Percentiles rank a stretch among this genome's conserved stretches.
Evolutionary conservation across 2,113 vertebrate species (phyloP).

Genomic region (Phaetusa simplex): DNA sequence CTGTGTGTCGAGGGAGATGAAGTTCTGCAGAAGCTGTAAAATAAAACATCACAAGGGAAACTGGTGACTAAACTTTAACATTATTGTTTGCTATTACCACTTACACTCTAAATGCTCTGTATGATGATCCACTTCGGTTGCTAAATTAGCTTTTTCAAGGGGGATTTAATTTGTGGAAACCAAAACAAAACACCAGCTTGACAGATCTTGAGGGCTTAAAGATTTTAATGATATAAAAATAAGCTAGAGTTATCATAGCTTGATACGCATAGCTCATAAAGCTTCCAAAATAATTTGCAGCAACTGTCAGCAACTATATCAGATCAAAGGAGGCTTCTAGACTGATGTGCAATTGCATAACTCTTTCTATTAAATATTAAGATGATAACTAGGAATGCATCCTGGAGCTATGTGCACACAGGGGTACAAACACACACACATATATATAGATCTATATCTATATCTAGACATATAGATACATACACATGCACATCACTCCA

Average conservation of each 20-base stretch:
- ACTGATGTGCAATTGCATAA: not conserved
- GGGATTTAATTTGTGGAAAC: not conserved
- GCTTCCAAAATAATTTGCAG: not conserved
- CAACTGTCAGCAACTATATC: not conserved
- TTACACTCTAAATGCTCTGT: not conserved
- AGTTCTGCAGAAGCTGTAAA: not conserved
- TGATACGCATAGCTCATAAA: not conserved
- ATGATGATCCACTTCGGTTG: not conserved
- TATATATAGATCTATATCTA: no score
- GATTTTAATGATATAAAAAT: not conserved
- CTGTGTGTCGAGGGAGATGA: not conserved
- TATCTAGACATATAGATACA: no score
- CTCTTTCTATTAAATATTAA: not conserved
- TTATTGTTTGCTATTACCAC: not conserved
- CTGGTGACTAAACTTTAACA: not conserved
- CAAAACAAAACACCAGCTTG: slow-evolving; percentile 9
- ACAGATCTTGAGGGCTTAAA: not conserved
- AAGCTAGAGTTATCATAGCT: not conserved
- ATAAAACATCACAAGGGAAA: not conserved
- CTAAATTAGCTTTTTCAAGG: not conserved
- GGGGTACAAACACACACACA: not conserved
- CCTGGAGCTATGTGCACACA: not conserved
- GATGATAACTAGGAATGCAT: not conserved
- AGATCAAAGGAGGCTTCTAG: slow-evolving; percentile 33
- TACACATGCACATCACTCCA: no score